Percentiles rank a stretch among this genome's conserved stretches.
Conservation (phyloP, 2,797 vertebrate genomes). For the Rhinogobio ventralis region DNA sequence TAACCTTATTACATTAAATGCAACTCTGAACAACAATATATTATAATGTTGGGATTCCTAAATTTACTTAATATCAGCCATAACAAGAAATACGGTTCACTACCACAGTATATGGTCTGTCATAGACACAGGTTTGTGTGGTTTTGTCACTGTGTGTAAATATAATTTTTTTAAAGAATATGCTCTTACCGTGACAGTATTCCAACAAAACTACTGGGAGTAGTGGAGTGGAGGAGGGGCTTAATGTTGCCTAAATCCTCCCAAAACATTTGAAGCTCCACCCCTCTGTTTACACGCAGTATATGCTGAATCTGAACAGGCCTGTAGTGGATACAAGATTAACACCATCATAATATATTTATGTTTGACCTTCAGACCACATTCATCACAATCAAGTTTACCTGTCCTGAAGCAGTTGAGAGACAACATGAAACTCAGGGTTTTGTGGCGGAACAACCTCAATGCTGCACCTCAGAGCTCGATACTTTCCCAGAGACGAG, state of each 20-base stretch:
- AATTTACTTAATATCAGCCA: too few relatives aligned
- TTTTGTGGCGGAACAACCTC: slow-evolving; percentile 73
- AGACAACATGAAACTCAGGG: slow-evolving; percentile 75
- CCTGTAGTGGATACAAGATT: slow-evolving; percentile 44
- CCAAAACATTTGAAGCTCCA: slow-evolving; percentile 80
- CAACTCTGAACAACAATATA: too few relatives aligned
- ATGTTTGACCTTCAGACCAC: background rate
- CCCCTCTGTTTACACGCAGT: slow-evolving; percentile 76
- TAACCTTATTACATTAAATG: too few relatives aligned
- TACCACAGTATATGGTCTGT: background rate
- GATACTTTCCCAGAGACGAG: slow-evolving; percentile 83
- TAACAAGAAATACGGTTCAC: too few relatives aligned
- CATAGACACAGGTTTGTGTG: background rate
- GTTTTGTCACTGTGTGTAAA: background rate
- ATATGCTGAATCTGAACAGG: slow-evolving; percentile 78
- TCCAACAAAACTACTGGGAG: slow-evolving; percentile 83
- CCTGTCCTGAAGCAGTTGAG: slow-evolving; percentile 73
- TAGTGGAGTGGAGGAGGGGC: slow-evolving; percentile 82
- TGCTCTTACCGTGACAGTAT: slow-evolving; percentile 85
- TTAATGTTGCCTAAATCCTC: slow-evolving; percentile 77
- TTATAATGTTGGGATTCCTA: too few relatives aligned
- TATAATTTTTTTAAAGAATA: background rate
- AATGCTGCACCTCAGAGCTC: slow-evolving; percentile 83
- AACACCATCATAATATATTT: background rate
- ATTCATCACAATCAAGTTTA: slow-evolving; percentile 52